These are phyloP conservation scores for Cavia aperea DNA, from an alignment of 2,113 vertebrate genomes.

Conservation along the genomic window DNA sequence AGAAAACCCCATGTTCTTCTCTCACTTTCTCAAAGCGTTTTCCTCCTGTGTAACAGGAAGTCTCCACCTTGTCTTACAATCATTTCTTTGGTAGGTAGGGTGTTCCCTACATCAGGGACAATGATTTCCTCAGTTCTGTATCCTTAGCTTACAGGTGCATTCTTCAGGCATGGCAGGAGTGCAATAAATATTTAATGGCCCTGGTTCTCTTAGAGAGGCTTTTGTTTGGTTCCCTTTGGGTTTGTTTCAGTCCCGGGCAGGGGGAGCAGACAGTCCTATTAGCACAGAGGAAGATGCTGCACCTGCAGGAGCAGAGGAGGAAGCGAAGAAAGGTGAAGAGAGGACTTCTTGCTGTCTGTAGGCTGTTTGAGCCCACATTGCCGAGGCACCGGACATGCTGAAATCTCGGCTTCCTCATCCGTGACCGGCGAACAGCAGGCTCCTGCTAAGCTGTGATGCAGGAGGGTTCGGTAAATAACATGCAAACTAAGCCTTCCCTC, in stretches of 20 bases:
- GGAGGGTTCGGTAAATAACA: background rate
- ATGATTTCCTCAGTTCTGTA: background rate
- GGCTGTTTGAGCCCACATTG: background rate
- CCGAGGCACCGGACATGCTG: background rate
- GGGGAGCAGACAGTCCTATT: background rate
- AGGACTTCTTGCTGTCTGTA: background rate
- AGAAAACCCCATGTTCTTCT: background rate
- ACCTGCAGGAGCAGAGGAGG: background rate
- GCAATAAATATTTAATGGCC: conserved; percentile 22
- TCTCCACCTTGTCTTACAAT: background rate
- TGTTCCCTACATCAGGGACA: background rate
- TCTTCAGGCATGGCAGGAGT: background rate
- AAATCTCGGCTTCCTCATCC: background rate
- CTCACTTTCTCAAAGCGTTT: background rate
- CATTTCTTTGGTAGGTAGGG: background rate
- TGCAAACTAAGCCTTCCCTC: background rate
- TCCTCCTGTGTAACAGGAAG: background rate
- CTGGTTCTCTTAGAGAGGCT: background rate
- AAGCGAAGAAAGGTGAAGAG: background rate
- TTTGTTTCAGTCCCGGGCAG: background rate
- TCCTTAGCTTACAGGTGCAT: background rate
- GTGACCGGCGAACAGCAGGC: background rate
- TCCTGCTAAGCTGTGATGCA: fast-evolving
- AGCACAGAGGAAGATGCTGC: background rate
- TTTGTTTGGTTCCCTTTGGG: background rate